These are phyloP conservation scores for Anastrepha obliqua DNA, from an alignment of 1,140 invertebrate genomes.

Conservation along the genomic window DNA sequence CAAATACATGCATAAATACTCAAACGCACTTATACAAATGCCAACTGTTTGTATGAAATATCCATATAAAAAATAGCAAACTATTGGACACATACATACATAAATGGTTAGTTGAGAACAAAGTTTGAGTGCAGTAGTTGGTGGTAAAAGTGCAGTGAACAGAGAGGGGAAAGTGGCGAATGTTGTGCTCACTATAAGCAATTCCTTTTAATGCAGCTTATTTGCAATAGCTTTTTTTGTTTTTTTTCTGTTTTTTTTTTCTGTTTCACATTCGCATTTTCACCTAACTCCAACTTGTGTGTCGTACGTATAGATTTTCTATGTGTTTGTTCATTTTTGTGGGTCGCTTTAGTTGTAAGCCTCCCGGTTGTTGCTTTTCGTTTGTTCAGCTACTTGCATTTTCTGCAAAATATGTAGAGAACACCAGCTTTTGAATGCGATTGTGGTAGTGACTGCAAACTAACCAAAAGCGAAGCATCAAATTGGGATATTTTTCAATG, in stretches of 20 bases:
- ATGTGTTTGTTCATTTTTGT: neutral
- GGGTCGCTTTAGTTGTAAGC: neutral
- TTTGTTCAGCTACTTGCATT: neutral
- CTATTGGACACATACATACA: conserved; percentile 34
- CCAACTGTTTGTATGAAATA: neutral
- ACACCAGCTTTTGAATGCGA: neutral
- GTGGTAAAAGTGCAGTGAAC: neutral
- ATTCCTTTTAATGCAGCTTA: neutral
- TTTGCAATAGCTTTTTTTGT: neutral
- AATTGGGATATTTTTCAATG: conserved; percentile 22
- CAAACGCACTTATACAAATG: neutral
- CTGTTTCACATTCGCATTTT: neutral
- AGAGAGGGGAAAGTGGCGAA: neutral
- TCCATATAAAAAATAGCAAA: conserved; percentile 14
- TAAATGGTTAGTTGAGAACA: conserved; percentile 3
- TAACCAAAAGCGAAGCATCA: conserved; percentile 1
- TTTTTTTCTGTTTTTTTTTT: neutral
- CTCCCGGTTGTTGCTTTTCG: conserved; percentile 12
- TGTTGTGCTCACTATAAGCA: neutral
- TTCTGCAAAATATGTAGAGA: neutral
- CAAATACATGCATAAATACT: neutral
- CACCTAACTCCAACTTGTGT: neutral
- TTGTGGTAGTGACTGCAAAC: neutral
- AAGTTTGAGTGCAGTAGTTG: neutral
- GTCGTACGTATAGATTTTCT: neutral